Evolutionary conservation across 2,888 invertebrate species (phyloP).

Genomic region (Cataglyphis albicans): DNA sequence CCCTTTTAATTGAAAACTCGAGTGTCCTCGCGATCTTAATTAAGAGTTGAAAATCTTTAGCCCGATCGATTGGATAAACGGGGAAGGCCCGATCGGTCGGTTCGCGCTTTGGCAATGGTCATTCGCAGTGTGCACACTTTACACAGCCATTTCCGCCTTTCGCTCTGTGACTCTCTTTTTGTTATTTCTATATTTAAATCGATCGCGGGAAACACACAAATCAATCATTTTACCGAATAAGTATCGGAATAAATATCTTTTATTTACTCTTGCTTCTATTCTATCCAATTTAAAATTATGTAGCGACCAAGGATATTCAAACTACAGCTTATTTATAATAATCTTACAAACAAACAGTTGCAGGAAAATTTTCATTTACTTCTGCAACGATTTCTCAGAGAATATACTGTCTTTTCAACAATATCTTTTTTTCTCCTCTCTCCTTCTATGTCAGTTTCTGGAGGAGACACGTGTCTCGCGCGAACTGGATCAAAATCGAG

Average conservation of each 20-base stretch:
- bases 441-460: not conserved
- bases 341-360: not conserved
- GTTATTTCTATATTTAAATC: slow-evolving; percentile 19
- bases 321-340: not conserved
- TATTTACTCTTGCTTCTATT: not conserved
- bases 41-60: slow-evolving; percentile 82
- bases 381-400: not conserved
- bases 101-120: slow-evolving; percentile 71
- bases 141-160: slow-evolving; percentile 70
- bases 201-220: slow-evolving; percentile 2
- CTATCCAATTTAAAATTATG: not conserved
- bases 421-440: not conserved
- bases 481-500: slow-evolving; percentile 28
- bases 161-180: slow-evolving; percentile 33
- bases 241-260: not conserved
- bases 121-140: slow-evolving; percentile 70
- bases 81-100: slow-evolving; percentile 74
- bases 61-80: slow-evolving; percentile 82
- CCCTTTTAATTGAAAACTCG: slow-evolving; percentile 82
- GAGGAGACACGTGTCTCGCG: not conserved
- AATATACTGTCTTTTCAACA: not conserved
- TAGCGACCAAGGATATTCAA: not conserved
- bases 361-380: not conserved
- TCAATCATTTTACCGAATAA: not conserved
- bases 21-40: slow-evolving; percentile 83